phyloP scores from a whole-genome alignment of 2,888 invertebrate genomes.

The Timema cristinae region DNA sequence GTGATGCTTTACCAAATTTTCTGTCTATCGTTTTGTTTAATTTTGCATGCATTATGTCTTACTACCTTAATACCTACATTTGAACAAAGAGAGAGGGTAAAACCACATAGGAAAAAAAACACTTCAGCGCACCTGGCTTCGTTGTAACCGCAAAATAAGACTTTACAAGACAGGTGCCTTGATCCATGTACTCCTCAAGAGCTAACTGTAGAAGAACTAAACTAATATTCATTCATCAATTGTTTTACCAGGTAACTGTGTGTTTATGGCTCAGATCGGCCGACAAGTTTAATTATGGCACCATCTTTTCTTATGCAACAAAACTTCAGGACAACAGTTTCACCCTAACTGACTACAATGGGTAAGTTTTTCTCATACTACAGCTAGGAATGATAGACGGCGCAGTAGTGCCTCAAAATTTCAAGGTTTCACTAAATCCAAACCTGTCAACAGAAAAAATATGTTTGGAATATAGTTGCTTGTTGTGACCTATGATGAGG shows the following conservation, averaged over 20 bases:
- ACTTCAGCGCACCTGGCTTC: no score
- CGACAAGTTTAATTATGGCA: slow-evolving; percentile 63
- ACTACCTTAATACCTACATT: no score
- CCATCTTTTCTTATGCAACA: slow-evolving; percentile 64
- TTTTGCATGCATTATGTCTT: background rate
- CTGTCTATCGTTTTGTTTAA: background rate
- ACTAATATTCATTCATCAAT: background rate
- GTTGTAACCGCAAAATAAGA: background rate
- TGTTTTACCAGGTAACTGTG: slow-evolving; percentile 49
- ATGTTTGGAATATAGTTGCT: no score
- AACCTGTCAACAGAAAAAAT: no score
- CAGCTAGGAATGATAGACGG: no score
- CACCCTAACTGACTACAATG: slow-evolving; percentile 64
- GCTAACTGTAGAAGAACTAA: background rate
- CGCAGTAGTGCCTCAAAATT: no score
- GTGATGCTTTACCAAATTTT: background rate
- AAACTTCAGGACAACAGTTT: slow-evolving; percentile 56
- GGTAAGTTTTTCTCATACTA: slow-evolving; percentile 46
- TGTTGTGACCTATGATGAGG: no score
- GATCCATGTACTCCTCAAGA: background rate
- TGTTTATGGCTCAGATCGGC: slow-evolving; percentile 62
- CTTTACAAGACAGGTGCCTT: background rate
- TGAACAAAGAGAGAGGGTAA: no score
- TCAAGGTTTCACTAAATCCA: no score
- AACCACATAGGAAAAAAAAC: no score